These are phyloP conservation scores for Eudorcas thomsonii DNA, from an alignment of 2,113 vertebrate species.

Conservation along the genomic window DNA sequence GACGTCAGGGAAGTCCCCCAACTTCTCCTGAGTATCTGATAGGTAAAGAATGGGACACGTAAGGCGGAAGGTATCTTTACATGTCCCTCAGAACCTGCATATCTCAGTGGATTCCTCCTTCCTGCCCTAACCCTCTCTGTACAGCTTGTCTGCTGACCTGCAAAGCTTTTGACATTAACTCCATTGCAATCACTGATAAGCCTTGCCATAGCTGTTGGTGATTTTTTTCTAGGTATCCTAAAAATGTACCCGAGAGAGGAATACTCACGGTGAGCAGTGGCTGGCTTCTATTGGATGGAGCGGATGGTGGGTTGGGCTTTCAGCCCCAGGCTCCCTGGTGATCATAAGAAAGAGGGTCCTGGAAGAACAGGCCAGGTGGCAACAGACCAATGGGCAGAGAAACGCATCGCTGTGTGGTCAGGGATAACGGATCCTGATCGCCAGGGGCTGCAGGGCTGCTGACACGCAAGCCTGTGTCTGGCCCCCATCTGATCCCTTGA, in stretches of 20 bases:
- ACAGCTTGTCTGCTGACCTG: too few species aligned
- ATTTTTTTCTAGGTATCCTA: not conserved
- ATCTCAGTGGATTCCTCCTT: not conserved
- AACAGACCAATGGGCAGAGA: not conserved
- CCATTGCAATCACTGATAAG: not conserved
- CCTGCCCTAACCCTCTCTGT: too few species aligned
- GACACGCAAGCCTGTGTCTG: not conserved
- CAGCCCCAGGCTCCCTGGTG: not conserved
- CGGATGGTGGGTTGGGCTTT: not conserved
- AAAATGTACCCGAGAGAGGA: not conserved
- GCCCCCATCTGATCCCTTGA: not conserved
- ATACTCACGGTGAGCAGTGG: accelerated
- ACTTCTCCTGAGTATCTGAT: too few species aligned
- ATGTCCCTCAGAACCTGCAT: too few species aligned
- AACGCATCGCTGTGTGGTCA: accelerated
- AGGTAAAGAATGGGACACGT: not conserved
- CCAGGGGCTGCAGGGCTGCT: not conserved
- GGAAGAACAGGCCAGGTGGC: not conserved
- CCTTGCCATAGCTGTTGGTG: not conserved
- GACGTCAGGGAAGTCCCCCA: not conserved
- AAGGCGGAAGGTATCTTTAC: too few species aligned
- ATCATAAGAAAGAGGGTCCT: not conserved
- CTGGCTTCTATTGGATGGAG: not conserved
- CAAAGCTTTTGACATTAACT: not conserved
- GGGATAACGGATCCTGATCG: not conserved